phyloP scores from a whole-genome alignment of 1,140 invertebrate genomes.

The Plutomurus gul region DNA sequence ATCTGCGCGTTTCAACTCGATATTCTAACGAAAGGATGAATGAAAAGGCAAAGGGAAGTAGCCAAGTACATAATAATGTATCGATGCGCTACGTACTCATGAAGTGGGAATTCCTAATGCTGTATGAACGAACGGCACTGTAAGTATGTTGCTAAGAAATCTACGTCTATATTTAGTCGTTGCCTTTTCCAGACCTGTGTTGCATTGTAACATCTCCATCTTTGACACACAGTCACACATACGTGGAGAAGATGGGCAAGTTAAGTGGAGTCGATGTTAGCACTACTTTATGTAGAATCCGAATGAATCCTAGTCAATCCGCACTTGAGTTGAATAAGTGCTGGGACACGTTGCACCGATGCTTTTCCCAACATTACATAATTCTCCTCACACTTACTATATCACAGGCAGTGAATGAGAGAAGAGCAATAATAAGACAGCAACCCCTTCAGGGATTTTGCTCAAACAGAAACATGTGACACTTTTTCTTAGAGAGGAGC shows the following conservation, averaged over 20 bases:
- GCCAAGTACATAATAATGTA: too few species aligned
- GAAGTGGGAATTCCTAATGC: too few species aligned
- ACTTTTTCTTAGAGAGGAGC: background rate
- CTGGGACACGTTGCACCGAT: background rate
- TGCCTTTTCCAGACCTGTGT: background rate
- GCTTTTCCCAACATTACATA: background rate
- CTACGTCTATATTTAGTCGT: constrained; percentile 12
- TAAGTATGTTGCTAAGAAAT: background rate
- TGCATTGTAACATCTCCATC: background rate
- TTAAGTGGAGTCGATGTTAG: too few species aligned
- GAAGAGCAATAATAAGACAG: constrained; percentile 4
- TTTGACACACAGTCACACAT: too few species aligned
- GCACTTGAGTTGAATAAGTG: background rate
- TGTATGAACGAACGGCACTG: too few species aligned
- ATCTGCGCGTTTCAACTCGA: too few species aligned
- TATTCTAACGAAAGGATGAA: too few species aligned
- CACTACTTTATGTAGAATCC: background rate
- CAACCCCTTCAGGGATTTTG: constrained; percentile 13
- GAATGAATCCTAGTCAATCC: constrained; percentile 23
- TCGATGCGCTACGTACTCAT: too few species aligned
- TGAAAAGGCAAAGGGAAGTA: background rate
- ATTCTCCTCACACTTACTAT: background rate
- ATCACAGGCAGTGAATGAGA: background rate
- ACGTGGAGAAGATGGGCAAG: too few species aligned
- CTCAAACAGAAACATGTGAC: background rate